Base-by-base conservation (phyloP, 2,888 invertebrate genomes). In the Drosophila neotestacea region DNA sequence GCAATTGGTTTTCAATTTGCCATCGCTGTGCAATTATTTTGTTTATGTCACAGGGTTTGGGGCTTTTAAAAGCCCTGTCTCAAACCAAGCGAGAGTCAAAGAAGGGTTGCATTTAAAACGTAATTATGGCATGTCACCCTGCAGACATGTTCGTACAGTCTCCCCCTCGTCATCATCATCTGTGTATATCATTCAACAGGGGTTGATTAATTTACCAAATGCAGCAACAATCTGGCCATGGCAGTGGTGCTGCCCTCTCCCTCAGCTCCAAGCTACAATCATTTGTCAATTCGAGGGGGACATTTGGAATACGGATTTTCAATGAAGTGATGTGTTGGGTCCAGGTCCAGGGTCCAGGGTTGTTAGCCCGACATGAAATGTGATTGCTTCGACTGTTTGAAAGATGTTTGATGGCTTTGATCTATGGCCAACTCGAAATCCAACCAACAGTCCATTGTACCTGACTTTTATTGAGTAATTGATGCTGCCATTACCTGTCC, bases 151-250 rank as follows among this genome's bases (percentile, higher is more conserved):
- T 22, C 11, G 16, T 16, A 9, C 11, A 13, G 13, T 16, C 16
- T 27, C 9, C 32, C n/a, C 30, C 13, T 5, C 5, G 10, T n/a
- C 44, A 22, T 13, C 34, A 9, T 44, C 46, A 9, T 4, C 6
- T 28, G 7, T 16, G n/a, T 42, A 27, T 61, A 27, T 28, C 51
- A 63, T 60, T 59, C 66, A 55, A 71, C 71, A 71, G 76, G 85
- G 87, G 87, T 85, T 83, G 87, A 87, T 87, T 87, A 81, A 86
- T 86, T 76, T 72, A 73, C 73, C 56, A 73, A 86, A 81, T 84
- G 81, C 73, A 68, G 48, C 70, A 56, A 58, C 70, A 77, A 77
- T 77, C 76, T 76, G 76, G 46, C 42, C 55, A 28, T 70, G 76
- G 59, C 69, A 73, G 68, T 72, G 60, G 47, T 74, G 27, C 13